Evolutionary conservation across 53 echinoderm and acorn worm genomes (phyloP), one percentile per base, ranked within the genome.

Genomic region (Paracentrotus lividus): DNA sequence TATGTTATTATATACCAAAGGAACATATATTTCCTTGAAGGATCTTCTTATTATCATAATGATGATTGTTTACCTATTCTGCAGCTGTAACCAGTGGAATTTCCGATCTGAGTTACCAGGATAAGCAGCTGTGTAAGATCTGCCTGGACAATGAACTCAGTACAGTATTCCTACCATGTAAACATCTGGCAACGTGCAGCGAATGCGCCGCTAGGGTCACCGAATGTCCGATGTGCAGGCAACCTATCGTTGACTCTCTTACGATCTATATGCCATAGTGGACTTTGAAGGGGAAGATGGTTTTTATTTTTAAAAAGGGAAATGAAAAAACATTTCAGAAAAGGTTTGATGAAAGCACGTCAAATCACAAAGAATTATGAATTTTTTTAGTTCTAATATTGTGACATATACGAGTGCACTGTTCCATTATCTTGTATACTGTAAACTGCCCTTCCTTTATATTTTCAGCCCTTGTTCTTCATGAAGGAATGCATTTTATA

Each of bases 121-220:
- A 97, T 42, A 94, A 96, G 93, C 94, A 95, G 93, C 45, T 95
- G 42, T 97, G 97, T 56, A 96, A 97, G 55, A 95, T 97, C 10
- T 97, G 97, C 26, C 88, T 96, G 95, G 96, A 96, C 47, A 95
- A 94, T 9, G 96, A 96, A 8, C 93, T 95, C 14, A 86, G 94
- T 51, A 94, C 94, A 0, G 72, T 96, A 0, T 94, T 96, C 59
- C 88, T 94, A 8, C 97, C 97, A 8, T 97, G 97, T 44, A 95
- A 94, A 23, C 97, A 97, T 78, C 86, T 96, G n/a, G 97, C 96
- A 2, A 91, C 95, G 23, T 97, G 97, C 40, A 93, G 93, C 13
- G 78, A 33, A 13, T 97, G 97, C 64, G 68, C 97, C 2, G 33
- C 43, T 10, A 68, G 72, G 57, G 85, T 96, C 1, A 58, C 9